Conservation (phyloP, 2,113 vertebrate species). For the Cyanoliseus patagonus region DNA sequence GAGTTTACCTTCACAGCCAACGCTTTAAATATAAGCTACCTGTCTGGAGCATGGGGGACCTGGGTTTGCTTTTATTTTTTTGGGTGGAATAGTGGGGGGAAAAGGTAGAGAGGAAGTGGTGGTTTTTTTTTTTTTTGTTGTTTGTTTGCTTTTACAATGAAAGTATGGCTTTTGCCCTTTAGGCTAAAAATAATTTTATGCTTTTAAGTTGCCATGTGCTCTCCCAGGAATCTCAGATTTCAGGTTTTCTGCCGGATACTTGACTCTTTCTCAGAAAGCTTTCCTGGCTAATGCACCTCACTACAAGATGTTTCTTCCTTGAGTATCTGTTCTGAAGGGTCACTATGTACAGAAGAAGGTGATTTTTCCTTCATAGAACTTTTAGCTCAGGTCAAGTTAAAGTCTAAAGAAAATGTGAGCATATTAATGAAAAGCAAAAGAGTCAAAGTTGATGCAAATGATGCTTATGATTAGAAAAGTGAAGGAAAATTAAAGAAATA, state of each 20-base stretch:
- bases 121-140: neutral
- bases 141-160: neutral
- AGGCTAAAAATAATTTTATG: neutral
- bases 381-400: neutral
- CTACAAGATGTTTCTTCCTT: neutral
- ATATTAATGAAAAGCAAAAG: neutral
- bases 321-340: neutral
- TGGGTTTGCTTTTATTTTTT: neutral
- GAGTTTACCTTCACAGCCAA: neutral
- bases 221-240: neutral
- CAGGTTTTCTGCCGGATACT: neutral
- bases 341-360: accelerated
- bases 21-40: neutral
- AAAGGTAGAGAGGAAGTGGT: neutral
- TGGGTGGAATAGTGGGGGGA: neutral
- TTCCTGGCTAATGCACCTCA: neutral
- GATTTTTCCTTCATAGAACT: neutral
- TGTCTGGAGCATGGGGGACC: neutral
- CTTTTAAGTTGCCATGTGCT: neutral
- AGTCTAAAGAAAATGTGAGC: neutral
- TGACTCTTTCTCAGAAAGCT: neutral
- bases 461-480: neutral
- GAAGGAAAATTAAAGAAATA: neutral
- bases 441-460: accelerated
- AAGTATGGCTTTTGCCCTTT: neutral